Conservation (phyloP, 2,888 invertebrate species). For the Gastrophysa polygoni region DNA sequence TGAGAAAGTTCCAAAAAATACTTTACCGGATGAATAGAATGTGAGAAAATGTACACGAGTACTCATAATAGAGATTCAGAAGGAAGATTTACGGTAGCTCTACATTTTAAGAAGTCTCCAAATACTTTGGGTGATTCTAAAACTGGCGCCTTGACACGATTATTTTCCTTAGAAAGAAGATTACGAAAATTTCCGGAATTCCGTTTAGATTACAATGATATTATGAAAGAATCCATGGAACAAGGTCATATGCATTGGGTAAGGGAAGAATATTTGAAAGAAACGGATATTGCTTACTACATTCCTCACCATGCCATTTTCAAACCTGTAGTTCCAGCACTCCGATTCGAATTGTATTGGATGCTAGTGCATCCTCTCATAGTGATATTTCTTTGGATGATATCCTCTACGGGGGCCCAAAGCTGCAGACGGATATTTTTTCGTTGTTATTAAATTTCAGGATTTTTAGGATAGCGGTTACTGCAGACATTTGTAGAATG, state of each 20-base stretch:
- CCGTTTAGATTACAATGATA: not conserved
- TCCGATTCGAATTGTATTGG: not conserved
- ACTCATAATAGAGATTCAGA: not conserved
- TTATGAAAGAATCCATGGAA: slow-evolving; percentile 11
- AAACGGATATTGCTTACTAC: not conserved
- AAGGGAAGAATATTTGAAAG: not conserved
- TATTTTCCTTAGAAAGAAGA: slow-evolving; percentile 9
- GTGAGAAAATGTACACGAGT: slow-evolving; percentile 1
- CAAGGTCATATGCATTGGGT: slow-evolving; percentile 7
- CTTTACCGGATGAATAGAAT: not conserved
- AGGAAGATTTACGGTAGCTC: slow-evolving; percentile 3
- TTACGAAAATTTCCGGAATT: not conserved
- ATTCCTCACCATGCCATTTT: slow-evolving; percentile 2
- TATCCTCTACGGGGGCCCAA: not conserved
- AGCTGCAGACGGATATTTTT: not conserved
- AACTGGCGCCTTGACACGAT: not conserved
- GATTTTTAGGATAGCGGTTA: not conserved
- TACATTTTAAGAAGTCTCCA: slow-evolving; percentile 4
- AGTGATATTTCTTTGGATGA: slow-evolving; percentile 8
- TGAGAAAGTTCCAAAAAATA: slow-evolving; percentile 5
- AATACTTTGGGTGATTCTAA: slow-evolving; percentile 11
- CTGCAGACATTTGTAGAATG: not conserved
- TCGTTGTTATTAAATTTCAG: slow-evolving; percentile 1
- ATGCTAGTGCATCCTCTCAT: not conserved
- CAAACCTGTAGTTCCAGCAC: slow-evolving; percentile 2